phyloP scores from a whole-genome alignment of 2,113 vertebrate species.

The Trachemys scripta region DNA sequence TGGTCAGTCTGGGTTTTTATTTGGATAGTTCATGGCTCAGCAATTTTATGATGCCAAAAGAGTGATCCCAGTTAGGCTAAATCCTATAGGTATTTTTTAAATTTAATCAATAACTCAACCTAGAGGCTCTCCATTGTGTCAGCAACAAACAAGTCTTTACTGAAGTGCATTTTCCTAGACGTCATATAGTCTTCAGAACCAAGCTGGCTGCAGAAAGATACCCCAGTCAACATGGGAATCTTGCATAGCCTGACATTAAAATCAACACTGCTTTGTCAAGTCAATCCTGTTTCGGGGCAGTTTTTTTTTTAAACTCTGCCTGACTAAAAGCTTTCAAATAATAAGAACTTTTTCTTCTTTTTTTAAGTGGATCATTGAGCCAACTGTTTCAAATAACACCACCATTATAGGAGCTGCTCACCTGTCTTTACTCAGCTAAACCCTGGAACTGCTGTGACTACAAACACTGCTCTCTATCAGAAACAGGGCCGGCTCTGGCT shows the following conservation, averaged over 20 bases:
- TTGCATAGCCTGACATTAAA: neutral
- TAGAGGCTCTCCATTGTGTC: neutral
- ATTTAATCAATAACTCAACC: neutral
- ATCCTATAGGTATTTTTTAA: neutral
- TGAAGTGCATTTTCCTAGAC: neutral
- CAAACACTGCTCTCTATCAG: neutral
- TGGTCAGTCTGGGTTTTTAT: slow-evolving; percentile 1
- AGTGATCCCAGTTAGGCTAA: slow-evolving; percentile 31
- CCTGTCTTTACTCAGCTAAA: neutral
- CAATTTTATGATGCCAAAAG: slow-evolving; percentile 19
- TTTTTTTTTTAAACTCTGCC: neutral
- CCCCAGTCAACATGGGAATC: neutral
- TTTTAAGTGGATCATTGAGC: neutral
- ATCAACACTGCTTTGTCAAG: neutral
- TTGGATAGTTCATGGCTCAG: rapidly evolving
- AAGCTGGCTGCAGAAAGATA: neutral
- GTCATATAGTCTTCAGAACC: neutral
- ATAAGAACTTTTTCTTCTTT: neutral
- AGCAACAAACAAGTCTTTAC: neutral
- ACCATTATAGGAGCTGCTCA: neutral
- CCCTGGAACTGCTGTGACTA: neutral
- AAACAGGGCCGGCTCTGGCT: neutral
- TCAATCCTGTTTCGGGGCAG: neutral
- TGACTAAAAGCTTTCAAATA: neutral
- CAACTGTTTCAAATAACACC: neutral